These are phyloP conservation scores for Stenopsyche tienmushanensis DNA, from an alignment of 1,140 invertebrate genomes.

Conservation along the genomic window DNA sequence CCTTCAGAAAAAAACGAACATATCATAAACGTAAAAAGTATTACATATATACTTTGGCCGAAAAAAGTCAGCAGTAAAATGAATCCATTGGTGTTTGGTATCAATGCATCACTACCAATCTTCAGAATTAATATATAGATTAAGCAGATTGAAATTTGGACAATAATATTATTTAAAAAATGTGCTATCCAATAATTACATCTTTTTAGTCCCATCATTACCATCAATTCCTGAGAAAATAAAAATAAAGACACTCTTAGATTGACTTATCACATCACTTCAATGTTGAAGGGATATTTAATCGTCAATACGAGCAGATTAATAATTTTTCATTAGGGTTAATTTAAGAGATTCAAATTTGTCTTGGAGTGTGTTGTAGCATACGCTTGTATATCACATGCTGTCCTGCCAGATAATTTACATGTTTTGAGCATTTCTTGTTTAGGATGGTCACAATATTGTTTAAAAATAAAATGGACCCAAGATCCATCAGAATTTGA, in stretches of 20 bases:
- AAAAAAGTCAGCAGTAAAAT: constrained; percentile 21
- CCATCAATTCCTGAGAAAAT: constrained; percentile 36
- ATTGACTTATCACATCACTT: no score
- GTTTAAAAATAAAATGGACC: no score
- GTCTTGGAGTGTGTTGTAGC: no score
- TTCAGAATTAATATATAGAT: constrained; percentile 13
- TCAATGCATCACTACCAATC: constrained; percentile 6
- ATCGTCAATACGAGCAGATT: neutral
- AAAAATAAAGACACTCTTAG: constrained; percentile 1
- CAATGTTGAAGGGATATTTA: no score
- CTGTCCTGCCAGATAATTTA: neutral
- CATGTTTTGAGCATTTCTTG: no score
- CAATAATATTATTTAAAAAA: constrained; percentile 21
- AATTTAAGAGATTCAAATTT: neutral
- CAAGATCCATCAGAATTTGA: no score
- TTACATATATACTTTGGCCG: constrained; percentile 27
- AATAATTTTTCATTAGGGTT: neutral
- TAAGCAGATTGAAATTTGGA: neutral
- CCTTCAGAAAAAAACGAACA: constrained; percentile 30
- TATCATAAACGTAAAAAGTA: constrained; percentile 26
- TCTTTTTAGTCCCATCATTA: constrained; percentile 33
- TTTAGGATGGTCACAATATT: no score
- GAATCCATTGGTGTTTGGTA: constrained; percentile 16
- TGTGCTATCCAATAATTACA: constrained; percentile 28
- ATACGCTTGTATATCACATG: no score